phyloP scores from a whole-genome alignment of 35 echinoderm and acorn worm genomes.

The Ophioderma brevispina region DNA sequence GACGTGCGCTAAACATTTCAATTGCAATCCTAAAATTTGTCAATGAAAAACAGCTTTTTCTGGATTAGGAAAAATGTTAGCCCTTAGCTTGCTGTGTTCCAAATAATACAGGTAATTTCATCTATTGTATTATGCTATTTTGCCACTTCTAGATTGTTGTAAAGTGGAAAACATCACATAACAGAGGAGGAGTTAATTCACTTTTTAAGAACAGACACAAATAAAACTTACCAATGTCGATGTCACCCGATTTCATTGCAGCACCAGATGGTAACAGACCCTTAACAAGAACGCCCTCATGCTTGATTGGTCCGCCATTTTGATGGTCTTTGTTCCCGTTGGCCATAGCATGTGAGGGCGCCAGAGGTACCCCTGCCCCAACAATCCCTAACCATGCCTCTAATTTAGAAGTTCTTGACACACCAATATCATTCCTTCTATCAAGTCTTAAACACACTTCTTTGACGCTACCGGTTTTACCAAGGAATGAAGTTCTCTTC shows the following conservation, averaged over 20 bases:
- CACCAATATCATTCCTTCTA: not conserved
- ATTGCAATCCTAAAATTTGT: too few relatives aligned
- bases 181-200: too few relatives aligned
- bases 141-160: too few relatives aligned
- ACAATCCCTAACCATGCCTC: constrained; percentile 64
- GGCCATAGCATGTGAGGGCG: not conserved
- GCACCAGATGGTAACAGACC: constrained; percentile 52
- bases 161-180: too few relatives aligned
- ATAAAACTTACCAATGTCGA: constrained; percentile 62
- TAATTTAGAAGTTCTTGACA: constrained; percentile 7
- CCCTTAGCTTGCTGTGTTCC: too few relatives aligned
- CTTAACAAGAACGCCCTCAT: constrained; percentile 30
- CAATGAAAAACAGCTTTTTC: too few relatives aligned
- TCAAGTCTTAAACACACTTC: constrained; percentile 45
- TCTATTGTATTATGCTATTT: too few relatives aligned
- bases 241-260: constrained; percentile 73
- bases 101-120: too few relatives aligned
- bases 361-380: constrained; percentile 12
- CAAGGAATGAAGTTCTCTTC: not conserved
- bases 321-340: constrained; percentile 9
- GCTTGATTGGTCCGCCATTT: constrained; percentile 31
- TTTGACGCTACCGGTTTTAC: constrained; percentile 1
- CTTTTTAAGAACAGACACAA: too few relatives aligned
- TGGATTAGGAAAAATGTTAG: too few relatives aligned
- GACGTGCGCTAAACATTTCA: too few relatives aligned